These are phyloP conservation scores for Physocephala rufipes DNA, from an alignment of 2,888 invertebrate species.

Conservation along the genomic window DNA sequence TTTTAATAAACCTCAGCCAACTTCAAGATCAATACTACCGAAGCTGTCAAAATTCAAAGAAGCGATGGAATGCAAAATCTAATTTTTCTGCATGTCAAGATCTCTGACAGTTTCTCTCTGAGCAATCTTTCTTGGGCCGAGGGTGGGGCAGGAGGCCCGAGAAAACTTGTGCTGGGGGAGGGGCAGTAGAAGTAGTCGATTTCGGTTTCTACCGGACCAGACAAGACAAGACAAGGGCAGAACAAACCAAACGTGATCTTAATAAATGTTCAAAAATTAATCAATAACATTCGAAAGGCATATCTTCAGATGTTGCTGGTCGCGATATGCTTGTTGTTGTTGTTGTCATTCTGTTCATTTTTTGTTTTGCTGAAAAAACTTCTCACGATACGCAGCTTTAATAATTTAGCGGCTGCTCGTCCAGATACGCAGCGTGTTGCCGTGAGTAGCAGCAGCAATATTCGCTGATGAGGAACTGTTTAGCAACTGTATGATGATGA, in stretches of 20 bases:
- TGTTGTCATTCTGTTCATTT: background rate
- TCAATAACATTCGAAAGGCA: conserved; percentile 33
- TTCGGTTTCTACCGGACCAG: background rate
- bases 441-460: background rate
- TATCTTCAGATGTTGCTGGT: background rate
- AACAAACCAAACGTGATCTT: conserved; percentile 6
- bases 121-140: no score
- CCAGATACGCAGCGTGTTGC: conserved; percentile 35
- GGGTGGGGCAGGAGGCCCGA: background rate
- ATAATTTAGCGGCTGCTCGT: conserved; percentile 8
- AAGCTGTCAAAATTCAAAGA: conserved; percentile 25
- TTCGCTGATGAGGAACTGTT: no score
- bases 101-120: conserved; percentile 22
- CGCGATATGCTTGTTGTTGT: background rate
- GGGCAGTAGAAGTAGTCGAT: no score
- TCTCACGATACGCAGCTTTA: conserved; percentile 25
- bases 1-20: background rate
- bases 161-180: no score
- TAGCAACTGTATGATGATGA: no score
- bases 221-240: background rate
- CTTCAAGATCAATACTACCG: conserved; percentile 20
- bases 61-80: conserved; percentile 19
- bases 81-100: conserved; percentile 29
- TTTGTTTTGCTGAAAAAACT: conserved; percentile 12
- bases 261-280: conserved; percentile 33